Evolutionary conservation across 2,888 invertebrate genomes (phyloP).

Genomic region (Lasius fuliginosus): DNA sequence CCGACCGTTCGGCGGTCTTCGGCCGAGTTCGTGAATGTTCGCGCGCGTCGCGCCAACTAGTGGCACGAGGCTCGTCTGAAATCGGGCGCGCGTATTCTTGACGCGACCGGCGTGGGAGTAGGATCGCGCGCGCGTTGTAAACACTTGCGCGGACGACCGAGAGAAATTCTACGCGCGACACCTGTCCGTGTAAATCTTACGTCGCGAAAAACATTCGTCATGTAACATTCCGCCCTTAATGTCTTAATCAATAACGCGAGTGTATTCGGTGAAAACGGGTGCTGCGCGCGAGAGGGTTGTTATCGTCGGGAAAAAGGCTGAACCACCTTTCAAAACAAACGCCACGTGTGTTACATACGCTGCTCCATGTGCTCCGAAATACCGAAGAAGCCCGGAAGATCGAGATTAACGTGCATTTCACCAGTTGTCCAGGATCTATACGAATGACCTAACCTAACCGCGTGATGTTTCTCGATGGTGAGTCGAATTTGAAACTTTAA

Average conservation of each 20-base stretch:
- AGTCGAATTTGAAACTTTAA: neutral
- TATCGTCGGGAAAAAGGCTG: neutral
- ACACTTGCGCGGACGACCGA: conserved; percentile 76
- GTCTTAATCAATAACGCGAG: conserved; percentile 17
- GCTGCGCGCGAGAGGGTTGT: neutral
- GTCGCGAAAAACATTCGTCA: neutral
- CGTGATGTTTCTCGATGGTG: neutral
- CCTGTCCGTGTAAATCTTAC: neutral
- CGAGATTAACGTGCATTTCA: neutral
- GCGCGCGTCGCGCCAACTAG: conserved; percentile 57
- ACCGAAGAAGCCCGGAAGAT: neutral
- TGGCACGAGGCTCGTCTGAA: conserved; percentile 69
- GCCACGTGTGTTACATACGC: neutral
- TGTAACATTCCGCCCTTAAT: neutral
- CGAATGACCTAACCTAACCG: neutral
- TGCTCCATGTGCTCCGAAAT: neutral
- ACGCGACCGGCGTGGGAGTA: conserved; percentile 84
- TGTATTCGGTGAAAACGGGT: neutral
- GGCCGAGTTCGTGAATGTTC: conserved; percentile 41
- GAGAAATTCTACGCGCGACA: conserved; percentile 47
- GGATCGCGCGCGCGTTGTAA: conserved; percentile 75
- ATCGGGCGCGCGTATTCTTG: conserved; percentile 83
- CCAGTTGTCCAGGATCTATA: neutral
- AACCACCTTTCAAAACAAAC: neutral
- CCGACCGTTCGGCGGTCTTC: conserved; percentile 60